These are phyloP conservation scores for Strigamia crassipes DNA, from an alignment of 2,888 invertebrate genomes.

Conservation along the genomic window DNA sequence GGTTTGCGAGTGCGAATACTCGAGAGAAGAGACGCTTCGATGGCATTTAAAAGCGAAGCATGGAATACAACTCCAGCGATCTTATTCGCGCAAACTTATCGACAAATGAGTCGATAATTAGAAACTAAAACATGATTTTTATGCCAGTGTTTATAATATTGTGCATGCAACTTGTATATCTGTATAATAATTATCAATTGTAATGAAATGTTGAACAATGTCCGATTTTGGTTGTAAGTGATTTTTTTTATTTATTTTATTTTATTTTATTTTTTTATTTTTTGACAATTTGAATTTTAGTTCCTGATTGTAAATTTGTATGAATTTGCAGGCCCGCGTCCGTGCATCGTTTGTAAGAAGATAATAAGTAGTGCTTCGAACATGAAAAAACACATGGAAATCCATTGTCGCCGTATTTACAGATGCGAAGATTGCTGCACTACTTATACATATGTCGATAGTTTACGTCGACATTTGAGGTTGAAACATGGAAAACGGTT, in stretches of 20 bases:
- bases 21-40: conserved; percentile 45
- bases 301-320: conserved; percentile 39
- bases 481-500: conserved; percentile 46
- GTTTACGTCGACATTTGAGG: conserved; percentile 45
- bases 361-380: conserved; percentile 48
- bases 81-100: not conserved
- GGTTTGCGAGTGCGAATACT: conserved; percentile 46
- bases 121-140: not conserved
- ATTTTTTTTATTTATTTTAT: not conserved
- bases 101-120: not conserved
- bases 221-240: not conserved
- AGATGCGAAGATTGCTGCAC: conserved; percentile 46
- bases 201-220: not conserved
- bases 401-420: conserved; percentile 47
- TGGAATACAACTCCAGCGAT: conserved; percentile 17
- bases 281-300: not conserved
- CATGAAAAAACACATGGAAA: conserved; percentile 48
- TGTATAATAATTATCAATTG: not conserved
- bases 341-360: conserved; percentile 47
- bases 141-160: not conserved
- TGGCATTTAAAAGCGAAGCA: conserved; percentile 47
- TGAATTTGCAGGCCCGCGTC: conserved; percentile 46
- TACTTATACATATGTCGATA: conserved; percentile 47
- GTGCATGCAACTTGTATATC: not conserved
- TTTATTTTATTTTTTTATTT: not conserved